Evolutionary conservation across 2,888 invertebrate genomes (phyloP).

Genomic region (Cordilura impudica): DNA sequence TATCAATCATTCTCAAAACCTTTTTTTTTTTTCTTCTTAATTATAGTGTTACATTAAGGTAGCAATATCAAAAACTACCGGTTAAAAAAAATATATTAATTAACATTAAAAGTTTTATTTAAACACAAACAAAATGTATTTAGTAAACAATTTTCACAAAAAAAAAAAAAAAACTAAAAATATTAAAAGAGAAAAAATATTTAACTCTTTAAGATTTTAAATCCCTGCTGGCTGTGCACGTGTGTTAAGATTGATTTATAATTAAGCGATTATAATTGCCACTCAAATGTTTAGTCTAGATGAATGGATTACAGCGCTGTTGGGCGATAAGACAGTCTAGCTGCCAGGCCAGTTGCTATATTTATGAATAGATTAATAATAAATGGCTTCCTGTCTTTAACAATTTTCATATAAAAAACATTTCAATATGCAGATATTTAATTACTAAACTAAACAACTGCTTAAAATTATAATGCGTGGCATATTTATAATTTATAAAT

Average conservation of each 20-base stretch:
- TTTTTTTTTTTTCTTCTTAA: background rate
- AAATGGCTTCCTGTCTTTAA: conserved; percentile 48
- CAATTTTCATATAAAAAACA: background rate
- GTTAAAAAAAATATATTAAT: background rate
- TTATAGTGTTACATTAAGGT: background rate
- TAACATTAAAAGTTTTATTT: background rate
- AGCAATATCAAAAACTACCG: background rate
- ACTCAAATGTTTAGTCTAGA: conserved; percentile 9
- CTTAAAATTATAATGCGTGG: conserved; percentile 34
- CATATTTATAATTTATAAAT: conserved; percentile 11
- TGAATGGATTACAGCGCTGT: background rate
- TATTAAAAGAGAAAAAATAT: background rate
- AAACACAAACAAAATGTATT: background rate
- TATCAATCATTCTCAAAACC: background rate
- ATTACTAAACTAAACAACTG: conserved; percentile 14
- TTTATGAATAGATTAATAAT: conserved; percentile 25
- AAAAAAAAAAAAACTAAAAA: background rate
- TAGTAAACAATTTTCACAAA: background rate
- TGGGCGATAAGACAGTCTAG: background rate
- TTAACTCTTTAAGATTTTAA: background rate
- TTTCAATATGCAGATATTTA: conserved; percentile 23
- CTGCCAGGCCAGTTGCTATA: background rate
- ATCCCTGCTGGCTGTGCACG: conserved; percentile 28
- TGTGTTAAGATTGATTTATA: conserved; percentile 29
- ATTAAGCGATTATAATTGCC: conserved; percentile 45